These are phyloP conservation scores for Epinephelus lanceolatus DNA, from an alignment of 2,113 vertebrate species.

Conservation along the genomic window DNA sequence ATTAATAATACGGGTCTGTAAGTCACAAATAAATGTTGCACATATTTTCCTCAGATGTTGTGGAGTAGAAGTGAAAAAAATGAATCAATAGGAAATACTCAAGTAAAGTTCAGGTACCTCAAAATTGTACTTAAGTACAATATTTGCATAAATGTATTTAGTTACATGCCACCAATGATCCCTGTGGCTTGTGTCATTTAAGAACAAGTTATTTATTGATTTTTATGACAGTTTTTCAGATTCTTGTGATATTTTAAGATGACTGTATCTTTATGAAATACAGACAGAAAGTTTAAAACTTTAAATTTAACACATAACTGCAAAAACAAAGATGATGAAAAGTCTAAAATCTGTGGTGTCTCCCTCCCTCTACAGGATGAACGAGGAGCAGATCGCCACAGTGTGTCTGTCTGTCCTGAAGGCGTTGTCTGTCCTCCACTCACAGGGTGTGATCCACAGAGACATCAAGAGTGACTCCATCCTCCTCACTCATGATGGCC, in stretches of 20 bases:
- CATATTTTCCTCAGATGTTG: no score
- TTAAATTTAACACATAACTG: not conserved
- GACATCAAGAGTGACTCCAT: constrained; percentile 99
- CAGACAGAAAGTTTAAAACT: not conserved
- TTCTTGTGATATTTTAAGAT: not conserved
- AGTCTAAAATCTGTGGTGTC: not conserved
- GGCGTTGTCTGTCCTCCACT: constrained; percentile 92
- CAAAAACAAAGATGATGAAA: not conserved
- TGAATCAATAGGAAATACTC: no score
- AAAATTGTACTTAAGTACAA: not conserved
- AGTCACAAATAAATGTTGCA: no score
- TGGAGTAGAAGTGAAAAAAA: no score
- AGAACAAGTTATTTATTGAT: not conserved
- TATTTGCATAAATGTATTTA: not conserved
- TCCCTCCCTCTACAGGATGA: constrained; percentile 87
- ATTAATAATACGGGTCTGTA: no score
- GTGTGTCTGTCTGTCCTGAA: constrained; percentile 94
- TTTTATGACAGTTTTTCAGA: not conserved
- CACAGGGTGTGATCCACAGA: constrained; percentile 95
- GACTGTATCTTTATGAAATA: not conserved
- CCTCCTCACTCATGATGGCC: constrained; percentile 93
- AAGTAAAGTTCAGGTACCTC: no score
- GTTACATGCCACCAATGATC: not conserved
- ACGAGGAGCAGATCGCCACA: constrained; percentile 95
- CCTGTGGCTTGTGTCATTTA: not conserved